Percentiles rank a stretch among this genome's conserved stretches.
Conservation (phyloP, 1,140 invertebrate species). For the Neodiprion fabricii region DNA sequence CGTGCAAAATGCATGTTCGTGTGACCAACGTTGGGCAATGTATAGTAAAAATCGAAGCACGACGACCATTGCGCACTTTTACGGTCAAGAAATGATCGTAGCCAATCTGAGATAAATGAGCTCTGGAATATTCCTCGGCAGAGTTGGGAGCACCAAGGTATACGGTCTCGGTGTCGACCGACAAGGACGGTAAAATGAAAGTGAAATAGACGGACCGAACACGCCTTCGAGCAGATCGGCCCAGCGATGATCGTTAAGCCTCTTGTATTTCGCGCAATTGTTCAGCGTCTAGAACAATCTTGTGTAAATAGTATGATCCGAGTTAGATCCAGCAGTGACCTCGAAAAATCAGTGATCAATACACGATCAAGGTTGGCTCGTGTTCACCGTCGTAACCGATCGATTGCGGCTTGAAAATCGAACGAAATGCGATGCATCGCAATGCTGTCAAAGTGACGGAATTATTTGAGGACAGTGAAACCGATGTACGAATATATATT, state of each 20-base stretch:
- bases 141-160: constrained; percentile 15
- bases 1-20: not conserved
- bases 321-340: no score
- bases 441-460: no score
- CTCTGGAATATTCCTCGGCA: constrained; percentile 2
- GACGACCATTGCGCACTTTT: not conserved
- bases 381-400: no score
- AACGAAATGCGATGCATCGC: no score
- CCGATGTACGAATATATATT: no score
- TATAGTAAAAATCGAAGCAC: not conserved
- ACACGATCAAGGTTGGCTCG: no score
- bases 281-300: no score
- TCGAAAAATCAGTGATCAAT: no score
- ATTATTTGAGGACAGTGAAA: no score
- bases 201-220: constrained; percentile 30
- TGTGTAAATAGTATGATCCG: no score
- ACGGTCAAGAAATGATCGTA: not conserved
- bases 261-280: not conserved
- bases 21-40: no score
- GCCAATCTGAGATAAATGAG: not conserved
- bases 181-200: constrained; percentile 47
- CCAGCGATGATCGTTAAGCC: not conserved
- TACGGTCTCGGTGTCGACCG: constrained; percentile 26
- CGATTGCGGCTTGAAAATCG: no score
- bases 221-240: constrained; percentile 21